Conservation (phyloP, 2,888 invertebrate species). For the Eupeodes luniger region DNA sequence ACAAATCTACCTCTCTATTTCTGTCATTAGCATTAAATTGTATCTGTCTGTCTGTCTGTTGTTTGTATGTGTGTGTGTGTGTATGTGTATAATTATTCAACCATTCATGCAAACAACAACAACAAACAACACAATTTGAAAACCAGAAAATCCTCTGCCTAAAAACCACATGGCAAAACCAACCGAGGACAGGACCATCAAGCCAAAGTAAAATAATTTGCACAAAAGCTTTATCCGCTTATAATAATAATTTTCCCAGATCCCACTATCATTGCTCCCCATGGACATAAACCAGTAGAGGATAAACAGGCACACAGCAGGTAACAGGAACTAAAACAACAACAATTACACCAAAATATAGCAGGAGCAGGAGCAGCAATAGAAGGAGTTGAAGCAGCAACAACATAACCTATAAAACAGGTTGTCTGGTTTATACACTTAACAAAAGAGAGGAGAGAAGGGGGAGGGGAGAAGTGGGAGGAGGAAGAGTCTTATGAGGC, state of each 20-base stretch:
- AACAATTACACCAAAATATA: neutral
- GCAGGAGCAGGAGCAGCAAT: too few species aligned
- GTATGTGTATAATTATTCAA: neutral
- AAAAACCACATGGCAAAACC: constrained; percentile 55
- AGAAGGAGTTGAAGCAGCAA: too few species aligned
- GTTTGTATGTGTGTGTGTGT: neutral
- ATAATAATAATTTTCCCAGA: constrained; percentile 71
- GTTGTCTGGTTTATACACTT: neutral
- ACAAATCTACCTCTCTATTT: constrained; percentile 7
- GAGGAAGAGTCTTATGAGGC: constrained; percentile 4
- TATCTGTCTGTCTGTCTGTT: neutral
- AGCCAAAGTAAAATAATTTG: constrained; percentile 60
- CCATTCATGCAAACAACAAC: constrained; percentile 29
- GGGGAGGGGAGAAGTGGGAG: neutral
- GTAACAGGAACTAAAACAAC: constrained; percentile 18
- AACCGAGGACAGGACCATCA: constrained; percentile 33
- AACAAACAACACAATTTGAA: constrained; percentile 56
- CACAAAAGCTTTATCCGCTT: constrained; percentile 67
- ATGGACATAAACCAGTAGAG: constrained; percentile 10
- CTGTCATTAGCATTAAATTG: constrained; percentile 62
- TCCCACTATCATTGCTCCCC: constrained; percentile 39
- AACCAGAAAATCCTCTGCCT: constrained; percentile 68
- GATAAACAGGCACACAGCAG: constrained; percentile 28
- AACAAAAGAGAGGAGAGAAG: too few species aligned
- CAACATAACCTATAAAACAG: constrained; percentile 30